Evolutionary conservation across 2,888 invertebrate species (phyloP).

Genomic region (Poecilus cupreus): DNA sequence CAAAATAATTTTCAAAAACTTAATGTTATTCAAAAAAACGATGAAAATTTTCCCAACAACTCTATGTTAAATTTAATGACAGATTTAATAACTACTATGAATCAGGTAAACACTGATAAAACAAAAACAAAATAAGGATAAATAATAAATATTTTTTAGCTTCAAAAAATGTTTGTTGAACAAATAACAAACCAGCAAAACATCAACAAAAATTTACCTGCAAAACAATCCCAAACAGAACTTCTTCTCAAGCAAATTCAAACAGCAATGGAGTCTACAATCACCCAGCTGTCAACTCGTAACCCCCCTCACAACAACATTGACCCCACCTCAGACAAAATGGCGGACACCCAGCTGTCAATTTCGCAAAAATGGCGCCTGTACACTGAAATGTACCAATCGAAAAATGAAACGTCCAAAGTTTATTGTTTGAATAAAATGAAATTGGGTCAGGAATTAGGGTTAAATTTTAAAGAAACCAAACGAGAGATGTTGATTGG

Average conservation of each 20-base stretch:
- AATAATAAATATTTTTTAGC: not conserved
- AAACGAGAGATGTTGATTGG: slow-evolving; percentile 54
- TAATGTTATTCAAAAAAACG: too few species aligned
- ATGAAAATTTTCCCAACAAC: too few species aligned
- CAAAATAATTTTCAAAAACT: too few species aligned
- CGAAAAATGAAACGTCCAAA: slow-evolving; percentile 38
- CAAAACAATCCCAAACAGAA: slow-evolving; percentile 37
- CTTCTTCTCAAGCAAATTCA: slow-evolving; percentile 48
- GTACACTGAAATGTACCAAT: slow-evolving; percentile 47
- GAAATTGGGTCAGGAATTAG: slow-evolving; percentile 47
- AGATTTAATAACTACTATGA: slow-evolving; percentile 37
- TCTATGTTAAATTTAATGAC: slow-evolving; percentile 42
- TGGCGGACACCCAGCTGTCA: slow-evolving; percentile 13
- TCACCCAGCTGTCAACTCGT: slow-evolving; percentile 36
- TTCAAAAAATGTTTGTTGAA: slow-evolving; percentile 43
- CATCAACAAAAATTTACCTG: not conserved
- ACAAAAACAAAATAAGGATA: not conserved
- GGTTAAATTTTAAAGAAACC: slow-evolving; percentile 52
- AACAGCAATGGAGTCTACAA: slow-evolving; percentile 52
- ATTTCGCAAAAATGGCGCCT: slow-evolving; percentile 50
- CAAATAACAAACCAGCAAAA: not conserved
- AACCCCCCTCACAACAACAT: not conserved
- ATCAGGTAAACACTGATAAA: slow-evolving; percentile 31
- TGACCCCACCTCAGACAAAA: not conserved
- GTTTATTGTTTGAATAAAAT: slow-evolving; percentile 51